Conservation (phyloP, 1,140 invertebrate species). For the Trichogramma pretiosum region DNA sequence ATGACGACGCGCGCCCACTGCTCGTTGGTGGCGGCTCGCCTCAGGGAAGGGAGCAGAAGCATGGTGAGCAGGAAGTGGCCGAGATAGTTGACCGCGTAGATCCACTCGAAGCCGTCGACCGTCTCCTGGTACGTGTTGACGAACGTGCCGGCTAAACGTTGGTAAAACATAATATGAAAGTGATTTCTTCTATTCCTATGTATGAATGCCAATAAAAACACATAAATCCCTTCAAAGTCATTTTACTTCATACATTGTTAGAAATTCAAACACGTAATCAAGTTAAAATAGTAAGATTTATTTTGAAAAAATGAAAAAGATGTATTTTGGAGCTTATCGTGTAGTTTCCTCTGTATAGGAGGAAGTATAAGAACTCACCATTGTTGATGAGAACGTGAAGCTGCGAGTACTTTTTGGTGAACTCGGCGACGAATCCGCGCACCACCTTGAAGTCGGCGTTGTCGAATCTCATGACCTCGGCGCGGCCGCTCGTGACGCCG, state of each 20-base stretch:
- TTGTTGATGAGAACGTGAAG: conserved; percentile 76
- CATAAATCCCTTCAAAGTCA: too few species aligned
- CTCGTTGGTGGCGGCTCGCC: conserved; percentile 43
- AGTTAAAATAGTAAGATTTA: too few species aligned
- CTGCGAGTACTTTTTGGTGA: conserved; percentile 53
- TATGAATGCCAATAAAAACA: too few species aligned
- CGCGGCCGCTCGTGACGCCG: conserved; percentile 42
- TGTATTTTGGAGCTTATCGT: too few species aligned
- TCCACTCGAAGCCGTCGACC: conserved; percentile 71
- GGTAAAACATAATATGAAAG: too few species aligned
- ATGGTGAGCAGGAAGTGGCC: conserved; percentile 81
- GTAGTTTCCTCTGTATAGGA: too few species aligned
- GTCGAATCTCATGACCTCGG: conserved; percentile 50
- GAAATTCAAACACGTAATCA: too few species aligned
- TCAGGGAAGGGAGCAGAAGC: conserved; percentile 64
- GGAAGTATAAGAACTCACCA: conserved; percentile 19
- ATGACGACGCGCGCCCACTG: conserved; percentile 71
- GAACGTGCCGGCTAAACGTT: too few species aligned
- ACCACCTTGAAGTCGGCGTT: conserved; percentile 65
- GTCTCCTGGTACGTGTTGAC: conserved; percentile 66
- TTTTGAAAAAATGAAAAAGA: too few species aligned
- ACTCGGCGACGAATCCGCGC: conserved; percentile 58
- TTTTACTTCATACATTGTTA: too few species aligned
- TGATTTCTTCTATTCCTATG: too few species aligned
- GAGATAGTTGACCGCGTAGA: conserved; percentile 76